Evolutionary conservation across 2,888 invertebrate genomes (phyloP), one percentile per base, ranked within the genome.

Genomic region (Eupithecia vulgata): DNA sequence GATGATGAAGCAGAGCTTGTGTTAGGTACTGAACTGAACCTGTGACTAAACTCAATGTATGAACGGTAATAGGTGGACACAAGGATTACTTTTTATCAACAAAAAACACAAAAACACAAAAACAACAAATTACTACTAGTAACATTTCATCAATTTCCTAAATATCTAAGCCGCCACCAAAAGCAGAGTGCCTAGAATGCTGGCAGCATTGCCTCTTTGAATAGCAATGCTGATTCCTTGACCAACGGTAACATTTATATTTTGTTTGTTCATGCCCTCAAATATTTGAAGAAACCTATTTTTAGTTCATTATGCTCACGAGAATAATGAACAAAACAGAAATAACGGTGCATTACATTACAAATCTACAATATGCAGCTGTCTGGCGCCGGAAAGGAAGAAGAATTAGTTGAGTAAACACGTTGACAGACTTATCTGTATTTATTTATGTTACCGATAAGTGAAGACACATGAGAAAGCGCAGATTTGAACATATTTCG

Each of bases 371-470:
- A 71, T 68, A 64, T 70, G 79, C 80, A 80, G 77, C 79, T 80
- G 80, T 75, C 75, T 77, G 80, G 78, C 80, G 80, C 79, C 80
- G 79, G 79, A 78, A 77, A 81, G 84, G 82, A 84, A 85, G 81
- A 81, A 82, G 82, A 82, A 84, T 86, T 83, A 82, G 80, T 86
- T 73, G 78, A 80, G 82, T 82, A 84, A 84, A 84, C 81, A 85
- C 76, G 79, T 79, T 81, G 82, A 84, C 82, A 82, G 79, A 76
- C 79, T 82, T 87, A 87, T 87, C 86, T 83, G 72, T 69, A 80
- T 79, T 81, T 86, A 85, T 86, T 85, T 85, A 83, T 83, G 83
- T 86, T 81, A 76, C 83, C 81, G 87, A 87, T 87, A 87, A 85
- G 80, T 81, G 80, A 80, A 79, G 81, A 80, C 68, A 59, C 37